phyloP scores from a whole-genome alignment of 2,888 invertebrate species.

The Philonicus albiceps region DNA sequence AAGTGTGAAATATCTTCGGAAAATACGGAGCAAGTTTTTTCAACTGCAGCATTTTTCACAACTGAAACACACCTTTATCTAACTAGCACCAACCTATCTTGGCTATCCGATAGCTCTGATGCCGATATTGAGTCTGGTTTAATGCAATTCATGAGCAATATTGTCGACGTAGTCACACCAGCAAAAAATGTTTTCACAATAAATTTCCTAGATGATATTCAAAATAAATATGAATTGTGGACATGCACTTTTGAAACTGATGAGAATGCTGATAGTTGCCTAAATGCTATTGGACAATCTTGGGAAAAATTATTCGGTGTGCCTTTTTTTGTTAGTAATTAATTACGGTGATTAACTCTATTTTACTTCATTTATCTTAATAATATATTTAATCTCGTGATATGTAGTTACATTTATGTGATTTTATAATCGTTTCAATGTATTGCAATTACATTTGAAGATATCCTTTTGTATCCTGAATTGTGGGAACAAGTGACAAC shows the following conservation, averaged over 20 bases:
- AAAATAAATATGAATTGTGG: conserved; percentile 65
- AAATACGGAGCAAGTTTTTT: conserved; percentile 48
- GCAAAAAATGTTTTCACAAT: conserved; percentile 58
- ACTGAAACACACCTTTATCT: conserved; percentile 63
- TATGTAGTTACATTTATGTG: neutral
- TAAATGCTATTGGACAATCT: conserved; percentile 64
- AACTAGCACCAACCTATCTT: conserved; percentile 62
- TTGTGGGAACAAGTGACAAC: neutral
- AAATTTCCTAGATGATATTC: conserved; percentile 66
- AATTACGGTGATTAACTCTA: neutral
- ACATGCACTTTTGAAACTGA: conserved; percentile 63
- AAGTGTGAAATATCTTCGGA: conserved; percentile 59
- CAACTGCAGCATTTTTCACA: conserved; percentile 58
- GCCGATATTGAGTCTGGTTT: conserved; percentile 54
- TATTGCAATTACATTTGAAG: neutral
- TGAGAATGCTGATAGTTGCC: conserved; percentile 63
- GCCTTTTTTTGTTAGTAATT: conserved; percentile 57
- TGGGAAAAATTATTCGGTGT: conserved; percentile 68
- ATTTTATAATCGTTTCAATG: neutral
- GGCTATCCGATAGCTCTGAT: conserved; percentile 62
- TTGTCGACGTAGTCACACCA: conserved; percentile 65
- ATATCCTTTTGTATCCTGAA: neutral
- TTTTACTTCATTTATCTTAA: neutral
- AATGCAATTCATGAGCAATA: conserved; percentile 66
- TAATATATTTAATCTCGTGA: neutral